A percentile compares a stretch with the other conserved stretches of the same genome.
These are phyloP conservation scores for Nymphalis urticae DNA, from an alignment of 2,888 invertebrate species.

Conservation along the genomic window DNA sequence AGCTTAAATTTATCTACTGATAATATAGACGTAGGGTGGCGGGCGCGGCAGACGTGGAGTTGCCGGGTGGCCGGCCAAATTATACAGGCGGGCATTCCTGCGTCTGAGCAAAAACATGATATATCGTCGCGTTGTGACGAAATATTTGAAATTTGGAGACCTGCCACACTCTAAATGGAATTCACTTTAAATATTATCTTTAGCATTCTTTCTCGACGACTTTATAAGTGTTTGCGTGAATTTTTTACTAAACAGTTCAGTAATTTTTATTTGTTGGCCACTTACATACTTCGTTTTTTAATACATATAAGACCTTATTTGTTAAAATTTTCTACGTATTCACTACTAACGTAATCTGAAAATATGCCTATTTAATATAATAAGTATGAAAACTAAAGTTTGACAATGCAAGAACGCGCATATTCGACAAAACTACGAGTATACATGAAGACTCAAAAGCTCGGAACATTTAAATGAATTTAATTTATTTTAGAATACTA, in stretches of 20 bases:
- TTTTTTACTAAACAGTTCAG: slow-evolving; percentile 26
- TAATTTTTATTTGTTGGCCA: slow-evolving; percentile 3
- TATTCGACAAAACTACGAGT: no score
- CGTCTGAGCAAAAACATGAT: slow-evolving; percentile 77
- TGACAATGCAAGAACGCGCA: no score
- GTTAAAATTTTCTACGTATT: neutral
- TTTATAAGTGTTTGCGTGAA: slow-evolving; percentile 52
- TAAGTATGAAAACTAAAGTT: no score
- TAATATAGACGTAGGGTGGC: slow-evolving; percentile 81
- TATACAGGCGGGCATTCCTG: slow-evolving; percentile 78
- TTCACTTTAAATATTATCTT: slow-evolving; percentile 69
- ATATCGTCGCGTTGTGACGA: slow-evolving; percentile 78
- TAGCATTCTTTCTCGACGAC: slow-evolving; percentile 61
- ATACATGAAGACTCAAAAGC: no score
- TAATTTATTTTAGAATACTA: no score
- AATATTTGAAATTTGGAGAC: slow-evolving; percentile 75
- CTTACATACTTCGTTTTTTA: neutral
- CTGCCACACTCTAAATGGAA: slow-evolving; percentile 73
- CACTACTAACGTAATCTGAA: neutral
- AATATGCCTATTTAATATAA: no score
- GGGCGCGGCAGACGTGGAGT: slow-evolving; percentile 70
- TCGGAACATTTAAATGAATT: no score
- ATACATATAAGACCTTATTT: neutral
- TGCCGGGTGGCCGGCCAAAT: slow-evolving; percentile 76
- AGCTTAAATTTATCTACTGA: slow-evolving; percentile 82